Evolutionary conservation across 1,140 invertebrate genomes (phyloP).

Genomic region (Microplitis mediator): DNA sequence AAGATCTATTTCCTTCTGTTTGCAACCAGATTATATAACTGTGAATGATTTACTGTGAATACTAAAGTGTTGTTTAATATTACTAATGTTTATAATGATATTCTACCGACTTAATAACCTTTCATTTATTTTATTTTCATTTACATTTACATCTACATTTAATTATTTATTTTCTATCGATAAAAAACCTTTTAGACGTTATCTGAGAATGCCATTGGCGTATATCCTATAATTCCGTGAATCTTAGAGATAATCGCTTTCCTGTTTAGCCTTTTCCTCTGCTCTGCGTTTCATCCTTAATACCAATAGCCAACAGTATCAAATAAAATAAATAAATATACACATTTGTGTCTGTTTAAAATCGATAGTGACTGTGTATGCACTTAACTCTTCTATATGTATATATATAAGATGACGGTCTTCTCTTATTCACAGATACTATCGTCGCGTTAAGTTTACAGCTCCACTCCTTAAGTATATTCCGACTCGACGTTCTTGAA

Average conservation of each 20-base stretch:
- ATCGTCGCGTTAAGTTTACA: conserved; percentile 8
- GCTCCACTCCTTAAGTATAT: background rate
- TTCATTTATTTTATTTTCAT: too few species aligned
- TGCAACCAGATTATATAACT: conserved; percentile 35
- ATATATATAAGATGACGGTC: background rate
- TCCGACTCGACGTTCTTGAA: background rate
- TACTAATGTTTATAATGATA: conserved; percentile 17
- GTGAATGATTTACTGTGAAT: conserved; percentile 36
- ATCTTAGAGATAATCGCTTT: conserved; percentile 25
- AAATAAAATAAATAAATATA: background rate
- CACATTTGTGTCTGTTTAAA: background rate
- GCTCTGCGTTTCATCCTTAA: conserved; percentile 17
- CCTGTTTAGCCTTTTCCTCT: background rate
- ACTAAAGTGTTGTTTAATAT: conserved; percentile 37
- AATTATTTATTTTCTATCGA: background rate
- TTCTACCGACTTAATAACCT: too few species aligned
- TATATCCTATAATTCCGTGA: conserved; percentile 11
- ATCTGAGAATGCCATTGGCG: conserved; percentile 27
- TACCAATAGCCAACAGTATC: conserved; percentile 21
- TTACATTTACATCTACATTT: too few species aligned
- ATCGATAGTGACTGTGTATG: background rate
- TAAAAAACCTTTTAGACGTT: conserved; percentile 12
- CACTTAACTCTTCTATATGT: background rate
- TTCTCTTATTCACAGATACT: background rate
- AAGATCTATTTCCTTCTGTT: conserved; percentile 30